Conservation (phyloP, 2,113 vertebrate genomes). For the Eptesicus fuscus region DNA sequence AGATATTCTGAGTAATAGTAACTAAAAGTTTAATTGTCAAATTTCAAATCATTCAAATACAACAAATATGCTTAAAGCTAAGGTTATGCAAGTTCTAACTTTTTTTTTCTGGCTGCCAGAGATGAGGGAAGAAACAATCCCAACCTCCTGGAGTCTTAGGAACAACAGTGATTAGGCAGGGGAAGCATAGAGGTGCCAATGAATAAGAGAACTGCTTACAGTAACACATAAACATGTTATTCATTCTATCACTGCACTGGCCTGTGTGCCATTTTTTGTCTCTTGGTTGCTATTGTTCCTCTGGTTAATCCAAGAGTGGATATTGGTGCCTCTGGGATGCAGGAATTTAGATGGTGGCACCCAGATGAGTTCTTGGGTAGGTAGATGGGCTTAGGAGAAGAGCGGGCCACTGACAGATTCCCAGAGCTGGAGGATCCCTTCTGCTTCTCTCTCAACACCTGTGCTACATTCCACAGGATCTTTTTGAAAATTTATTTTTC, state of each 20-base stretch:
- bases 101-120: not conserved
- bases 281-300: not conserved
- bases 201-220: not conserved
- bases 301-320: not conserved
- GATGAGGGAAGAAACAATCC: not conserved
- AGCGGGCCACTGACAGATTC: not conserved
- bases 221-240: not conserved
- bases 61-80: not conserved
- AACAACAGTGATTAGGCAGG: not conserved
- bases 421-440: not conserved
- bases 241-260: not conserved
- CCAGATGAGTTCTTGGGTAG: not conserved
- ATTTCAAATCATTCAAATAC: not conserved
- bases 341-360: not conserved
- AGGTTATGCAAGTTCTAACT: not conserved
- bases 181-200: not conserved
- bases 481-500: not conserved
- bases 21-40: not conserved
- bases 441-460: not conserved
- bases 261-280: not conserved
- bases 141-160: not conserved
- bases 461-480: not conserved
- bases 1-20: not conserved
- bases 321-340: not conserved
- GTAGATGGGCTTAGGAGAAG: not conserved